Conservation (phyloP, 2,797 vertebrate species). For the Sylvilagus floridanus region DNA sequence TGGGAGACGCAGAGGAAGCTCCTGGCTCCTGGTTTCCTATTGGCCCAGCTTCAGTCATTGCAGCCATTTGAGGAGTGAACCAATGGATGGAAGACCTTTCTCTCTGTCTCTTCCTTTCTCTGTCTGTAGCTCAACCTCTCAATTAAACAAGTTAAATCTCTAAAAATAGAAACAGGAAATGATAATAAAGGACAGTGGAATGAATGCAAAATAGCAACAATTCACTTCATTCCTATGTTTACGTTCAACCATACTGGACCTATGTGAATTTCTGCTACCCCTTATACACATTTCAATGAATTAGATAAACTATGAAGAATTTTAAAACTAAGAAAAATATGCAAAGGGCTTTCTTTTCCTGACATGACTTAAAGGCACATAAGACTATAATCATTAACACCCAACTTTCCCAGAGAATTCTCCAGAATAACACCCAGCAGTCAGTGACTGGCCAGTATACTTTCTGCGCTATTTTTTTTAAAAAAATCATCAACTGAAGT, state of each 20-base stretch:
- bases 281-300: not conserved
- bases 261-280: not conserved
- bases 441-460: not conserved
- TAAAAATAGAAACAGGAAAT: not conserved
- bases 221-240: not conserved
- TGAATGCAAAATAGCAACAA: not conserved
- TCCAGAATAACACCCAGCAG: not conserved
- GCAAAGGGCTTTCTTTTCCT: not conserved
- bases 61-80: no score
- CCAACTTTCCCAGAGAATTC: conserved; percentile 2
- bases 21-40: no score
- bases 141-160: not conserved
- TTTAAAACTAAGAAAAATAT: conserved; percentile 21
- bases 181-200: not conserved
- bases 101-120: no score
- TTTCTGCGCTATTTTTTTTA: not conserved
- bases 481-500: not conserved
- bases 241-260: not conserved
- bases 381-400: not conserved
- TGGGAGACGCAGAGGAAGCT: no score
- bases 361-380: not conserved
- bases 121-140: no score
- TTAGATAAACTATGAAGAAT: not conserved
- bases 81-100: no score
- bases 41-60: no score